These are phyloP conservation scores for Agrochola litura DNA, from an alignment of 2,888 invertebrate genomes.

Conservation along the genomic window DNA sequence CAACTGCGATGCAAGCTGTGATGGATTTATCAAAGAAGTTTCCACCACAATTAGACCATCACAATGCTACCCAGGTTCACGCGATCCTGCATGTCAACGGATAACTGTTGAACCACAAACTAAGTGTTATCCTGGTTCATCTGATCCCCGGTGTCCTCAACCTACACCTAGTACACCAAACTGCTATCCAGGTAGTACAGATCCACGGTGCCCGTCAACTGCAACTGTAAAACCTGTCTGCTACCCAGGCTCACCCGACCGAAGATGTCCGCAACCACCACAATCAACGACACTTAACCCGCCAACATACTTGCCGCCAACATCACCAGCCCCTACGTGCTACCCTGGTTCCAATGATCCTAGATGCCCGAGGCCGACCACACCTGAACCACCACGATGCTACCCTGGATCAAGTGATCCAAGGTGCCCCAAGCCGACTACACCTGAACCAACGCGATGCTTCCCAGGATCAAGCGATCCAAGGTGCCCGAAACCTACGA, in stretches of 20 bases:
- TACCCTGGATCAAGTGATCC: slow-evolving; percentile 69
- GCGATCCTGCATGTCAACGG: slow-evolving; percentile 78
- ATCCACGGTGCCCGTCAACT: slow-evolving; percentile 51
- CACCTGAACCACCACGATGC: slow-evolving; percentile 66
- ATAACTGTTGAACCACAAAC: slow-evolving; percentile 71
- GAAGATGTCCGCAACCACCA: slow-evolving; percentile 64
- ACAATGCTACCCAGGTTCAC: slow-evolving; percentile 79
- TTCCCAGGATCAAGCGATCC: slow-evolving; percentile 73
- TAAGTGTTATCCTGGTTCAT: slow-evolving; percentile 75
- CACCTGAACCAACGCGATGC: slow-evolving; percentile 65
- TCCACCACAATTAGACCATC: slow-evolving; percentile 79
- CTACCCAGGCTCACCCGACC: slow-evolving; percentile 57
- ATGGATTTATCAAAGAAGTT: slow-evolving; percentile 77
- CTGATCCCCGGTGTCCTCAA: slow-evolving; percentile 75
- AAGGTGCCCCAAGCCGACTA: slow-evolving; percentile 68
- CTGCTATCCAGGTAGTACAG: slow-evolving; percentile 51
- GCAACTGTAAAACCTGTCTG: slow-evolving; percentile 50
- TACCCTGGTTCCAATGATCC: slow-evolving; percentile 66
- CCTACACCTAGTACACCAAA: slow-evolving; percentile 57
- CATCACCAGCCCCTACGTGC: slow-evolving; percentile 64
- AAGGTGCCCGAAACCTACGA: slow-evolving; percentile 63
- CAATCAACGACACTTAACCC: slow-evolving; percentile 52
- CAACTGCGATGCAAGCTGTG: slow-evolving; percentile 83
- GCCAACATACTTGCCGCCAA: slow-evolving; percentile 71
- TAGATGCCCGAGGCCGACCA: slow-evolving; percentile 71